Base-by-base conservation (phyloP, 2,797 vertebrate genomes). In the Sphenodon punctatus region DNA sequence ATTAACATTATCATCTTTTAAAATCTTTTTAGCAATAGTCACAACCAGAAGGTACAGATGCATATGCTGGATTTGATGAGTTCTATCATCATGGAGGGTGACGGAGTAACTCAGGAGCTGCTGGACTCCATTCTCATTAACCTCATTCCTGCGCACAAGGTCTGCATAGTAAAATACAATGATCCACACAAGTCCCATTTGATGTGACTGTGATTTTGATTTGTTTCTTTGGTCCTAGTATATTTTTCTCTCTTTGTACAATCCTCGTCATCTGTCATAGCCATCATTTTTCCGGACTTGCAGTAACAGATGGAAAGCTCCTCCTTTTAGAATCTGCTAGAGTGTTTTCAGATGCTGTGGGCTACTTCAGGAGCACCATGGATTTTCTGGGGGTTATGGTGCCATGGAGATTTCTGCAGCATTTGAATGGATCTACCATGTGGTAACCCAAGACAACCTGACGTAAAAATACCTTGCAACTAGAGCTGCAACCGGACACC, bases 51-150 rank as follows among this genome's bases (percentile, higher is more conserved):
- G 92, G 98, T 99, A 91, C 99, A 99, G 93, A 98, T 99, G 98
- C 99, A 99, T 94, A 99, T 99, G 99, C 94, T 99, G 96, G 99
- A 99, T 93, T 96, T 99, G 97, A 99, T 99, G 98, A 99, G 98
- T 96, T 99, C 99, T 94, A 99, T 99, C 96, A 99, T 99, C 95
- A 98, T 98, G 97, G 99, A 99, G 95, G 99, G 99, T 80, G 99
- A 99, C 82, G 98, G 99, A 93, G 98, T 99, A 94, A 99, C 99
- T 88, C 99, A 99, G 92, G 99, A 99, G 94, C 95, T 99, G 92
- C 92, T 99, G 95, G 99, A 99, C 91, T 98, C 98, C 71, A 99
- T 99, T 95, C 98, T 99, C 89, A 99, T 99, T 88, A 99, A 99
- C 96, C 98, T 99, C 94, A 99, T 99, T 85, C 98, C 98, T 92